Base-by-base conservation (phyloP, 2,888 invertebrate species). In the Callinectes sapidus region DNA sequence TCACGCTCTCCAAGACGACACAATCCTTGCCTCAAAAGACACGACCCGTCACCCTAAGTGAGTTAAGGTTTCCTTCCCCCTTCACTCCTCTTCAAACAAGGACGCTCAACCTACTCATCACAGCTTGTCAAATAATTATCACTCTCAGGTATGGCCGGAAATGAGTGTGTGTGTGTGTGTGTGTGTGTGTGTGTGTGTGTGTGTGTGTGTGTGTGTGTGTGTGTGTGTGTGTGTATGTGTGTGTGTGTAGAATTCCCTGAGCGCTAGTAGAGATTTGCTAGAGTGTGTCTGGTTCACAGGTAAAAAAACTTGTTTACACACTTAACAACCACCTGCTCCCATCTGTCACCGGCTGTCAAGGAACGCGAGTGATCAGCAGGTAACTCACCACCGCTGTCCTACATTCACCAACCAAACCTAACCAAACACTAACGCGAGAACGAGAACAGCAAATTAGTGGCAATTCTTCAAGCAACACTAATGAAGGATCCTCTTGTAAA, bases 101-200 rank as follows among this genome's bases (percentile, higher is more conserved):
- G 87, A 35, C 87, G 54, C 23, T 54, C 42, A 87, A 28, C 48
- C 87, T 48, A 81, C 87, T 48, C 48, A 87, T 87, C 87, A 87
- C 48, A 1, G 87, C 87, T 35, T 48, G 48, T 35, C 42, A 42
- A 8, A 39, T 54, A 48, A 87, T 48, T 48, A 42, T 35, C 42
- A 42, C 87, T 48, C 23, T 87, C 87, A 87, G 54, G 42, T 87
- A 87, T 8, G 13, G 48, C 42, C n/a, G 87, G 54, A 54, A 42
- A 48, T 42, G 32, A 35, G 13, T 88, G 88, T 88, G 88, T 55
- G 88, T 28, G 61, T 88, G 55, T 28, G 88, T 55, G 55, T 28
- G 88, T 88, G 88, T 61, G 88, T 88, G 88, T 61, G 88, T 88
- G 88, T 61, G 88, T 88, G 88, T 88, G 88, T 88, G 88, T n/a